These are phyloP conservation scores for Antedon bifida DNA, from an alignment of 35 echinoderm and acorn worm species.

Conservation along the genomic window DNA sequence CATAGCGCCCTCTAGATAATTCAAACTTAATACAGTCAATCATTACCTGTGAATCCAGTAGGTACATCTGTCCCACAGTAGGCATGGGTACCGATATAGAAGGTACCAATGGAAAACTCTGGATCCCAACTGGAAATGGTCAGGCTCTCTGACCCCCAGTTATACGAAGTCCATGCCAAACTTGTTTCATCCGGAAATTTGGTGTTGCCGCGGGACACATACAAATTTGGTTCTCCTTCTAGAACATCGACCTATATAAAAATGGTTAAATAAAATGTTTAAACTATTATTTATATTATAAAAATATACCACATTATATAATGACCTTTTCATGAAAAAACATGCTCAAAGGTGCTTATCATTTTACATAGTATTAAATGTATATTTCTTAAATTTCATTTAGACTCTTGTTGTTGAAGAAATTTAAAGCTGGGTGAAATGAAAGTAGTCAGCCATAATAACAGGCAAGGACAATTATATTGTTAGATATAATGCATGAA, in stretches of 20 bases:
- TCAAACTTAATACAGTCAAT: no score
- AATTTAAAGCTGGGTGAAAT: no score
- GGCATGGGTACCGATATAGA: conserved; percentile 72
- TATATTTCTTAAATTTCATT: no score
- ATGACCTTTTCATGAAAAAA: background rate
- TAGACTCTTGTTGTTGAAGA: no score
- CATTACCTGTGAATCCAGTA: conserved; percentile 51
- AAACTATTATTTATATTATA: background rate
- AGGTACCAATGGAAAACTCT: conserved; percentile 56
- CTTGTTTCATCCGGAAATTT: conserved; percentile 40
- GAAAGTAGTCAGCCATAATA: no score
- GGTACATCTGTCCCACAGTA: conserved; percentile 60
- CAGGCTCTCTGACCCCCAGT: conserved; percentile 64
- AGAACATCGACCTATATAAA: conserved; percentile 22
- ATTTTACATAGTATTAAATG: no score
- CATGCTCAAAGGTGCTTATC: no score
- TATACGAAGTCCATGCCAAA: conserved; percentile 74
- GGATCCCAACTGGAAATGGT: conserved; percentile 86
- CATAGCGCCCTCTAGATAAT: no score
- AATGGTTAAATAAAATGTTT: conserved; percentile 3
- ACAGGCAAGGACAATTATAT: no score
- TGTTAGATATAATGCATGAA: no score
- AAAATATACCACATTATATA: background rate
- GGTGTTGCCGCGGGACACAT: conserved; percentile 35
- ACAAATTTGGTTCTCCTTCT: conserved; percentile 62